Evolutionary conservation across 1,140 invertebrate species (phyloP).

Genomic region (Coptotermes formosanus): DNA sequence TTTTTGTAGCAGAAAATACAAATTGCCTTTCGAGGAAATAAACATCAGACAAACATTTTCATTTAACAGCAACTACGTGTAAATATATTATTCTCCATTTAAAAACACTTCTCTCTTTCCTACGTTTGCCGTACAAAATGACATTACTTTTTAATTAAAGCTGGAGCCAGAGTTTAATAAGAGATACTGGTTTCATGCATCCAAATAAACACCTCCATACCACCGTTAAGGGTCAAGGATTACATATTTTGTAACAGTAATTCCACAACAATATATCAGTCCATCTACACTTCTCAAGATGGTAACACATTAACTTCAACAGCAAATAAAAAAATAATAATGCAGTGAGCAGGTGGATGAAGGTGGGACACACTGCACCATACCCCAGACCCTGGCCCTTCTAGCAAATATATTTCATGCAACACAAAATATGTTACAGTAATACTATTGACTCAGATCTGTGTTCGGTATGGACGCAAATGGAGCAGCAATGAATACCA

Average conservation of each 20-base stretch:
- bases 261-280: not conserved
- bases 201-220: not conserved
- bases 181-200: not conserved
- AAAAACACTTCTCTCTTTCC: not conserved
- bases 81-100: not conserved
- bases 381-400: not conserved
- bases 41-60: not conserved
- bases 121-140: not conserved
- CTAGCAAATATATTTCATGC: not conserved
- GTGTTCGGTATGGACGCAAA: not conserved
- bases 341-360: not conserved
- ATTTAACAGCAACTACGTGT: not conserved
- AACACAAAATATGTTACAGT: not conserved
- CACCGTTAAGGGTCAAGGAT: not conserved
- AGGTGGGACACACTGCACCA: not conserved
- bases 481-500: no score
- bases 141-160: not conserved
- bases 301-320: not conserved
- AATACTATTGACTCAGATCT: not conserved
- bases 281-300: not conserved
- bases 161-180: not conserved
- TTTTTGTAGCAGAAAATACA: conserved; percentile 14
- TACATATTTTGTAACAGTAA: not conserved
- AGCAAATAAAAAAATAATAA: not conserved
- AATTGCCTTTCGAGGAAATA: not conserved